Evolutionary conservation across 2,113 vertebrate species (phyloP).

Genomic region (Dasyprocta punctata): DNA sequence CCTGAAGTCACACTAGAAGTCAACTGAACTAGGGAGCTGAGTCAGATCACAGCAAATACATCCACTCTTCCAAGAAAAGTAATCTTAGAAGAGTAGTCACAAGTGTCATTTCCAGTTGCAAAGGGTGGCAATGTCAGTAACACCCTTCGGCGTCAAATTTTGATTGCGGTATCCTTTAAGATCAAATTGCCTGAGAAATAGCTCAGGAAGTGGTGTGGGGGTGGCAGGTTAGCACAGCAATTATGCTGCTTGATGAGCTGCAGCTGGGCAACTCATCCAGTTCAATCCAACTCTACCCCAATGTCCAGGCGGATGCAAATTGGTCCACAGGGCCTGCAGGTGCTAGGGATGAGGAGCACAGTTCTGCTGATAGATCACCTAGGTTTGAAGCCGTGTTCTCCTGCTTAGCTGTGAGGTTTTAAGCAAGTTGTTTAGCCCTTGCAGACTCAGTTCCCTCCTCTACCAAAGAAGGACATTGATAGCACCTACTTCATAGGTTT

Average conservation of each 20-base stretch:
- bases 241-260: neutral
- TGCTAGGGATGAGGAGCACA: neutral
- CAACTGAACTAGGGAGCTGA: neutral
- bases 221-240: rapidly evolving
- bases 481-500: neutral
- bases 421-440: neutral
- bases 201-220: too few relatives aligned
- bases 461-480: neutral
- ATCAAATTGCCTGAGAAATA: neutral
- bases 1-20: neutral
- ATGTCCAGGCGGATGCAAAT: rapidly evolving
- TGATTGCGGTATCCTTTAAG: neutral
- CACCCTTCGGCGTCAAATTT: neutral
- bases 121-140: neutral
- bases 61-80: neutral
- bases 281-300: neutral
- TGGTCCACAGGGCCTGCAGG: too few relatives aligned
- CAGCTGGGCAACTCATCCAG: neutral
- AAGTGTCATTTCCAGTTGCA: neutral
- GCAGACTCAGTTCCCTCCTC: neutral
- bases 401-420: neutral
- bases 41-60: neutral
- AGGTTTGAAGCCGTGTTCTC: neutral
- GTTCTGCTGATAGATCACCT: too few relatives aligned
- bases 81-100: neutral